These are phyloP conservation scores for Margarornis squamiger DNA, from an alignment of 2,797 vertebrate genomes.

Conservation along the genomic window DNA sequence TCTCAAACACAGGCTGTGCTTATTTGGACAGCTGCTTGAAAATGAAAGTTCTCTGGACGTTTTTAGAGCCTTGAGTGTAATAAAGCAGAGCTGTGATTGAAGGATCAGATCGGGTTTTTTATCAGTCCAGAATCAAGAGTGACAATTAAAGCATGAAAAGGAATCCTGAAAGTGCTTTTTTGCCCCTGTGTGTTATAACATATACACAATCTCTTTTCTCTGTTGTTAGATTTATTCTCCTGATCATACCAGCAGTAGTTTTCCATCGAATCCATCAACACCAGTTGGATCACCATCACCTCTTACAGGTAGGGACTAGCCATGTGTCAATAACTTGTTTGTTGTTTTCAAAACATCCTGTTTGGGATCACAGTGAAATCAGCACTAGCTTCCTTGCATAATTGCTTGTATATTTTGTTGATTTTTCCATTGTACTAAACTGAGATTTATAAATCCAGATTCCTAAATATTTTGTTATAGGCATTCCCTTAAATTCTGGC, in stretches of 20 bases:
- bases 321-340: background rate
- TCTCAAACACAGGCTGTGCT: slow-evolving; percentile 34
- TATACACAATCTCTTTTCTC: slow-evolving; percentile 20
- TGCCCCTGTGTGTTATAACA: background rate
- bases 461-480: background rate
- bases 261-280: slow-evolving; percentile 98
- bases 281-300: slow-evolving; percentile 97
- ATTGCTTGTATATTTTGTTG: background rate
- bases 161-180: slow-evolving; percentile 26
- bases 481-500: background rate
- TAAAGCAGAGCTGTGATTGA: slow-evolving; percentile 67
- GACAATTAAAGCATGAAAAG: slow-evolving; percentile 69
- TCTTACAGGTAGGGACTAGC: slow-evolving; percentile 84
- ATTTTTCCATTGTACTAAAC: background rate
- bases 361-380: background rate
- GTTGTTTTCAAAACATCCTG: background rate
- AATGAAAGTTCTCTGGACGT: slow-evolving; percentile 50
- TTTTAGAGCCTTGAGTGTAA: slow-evolving; percentile 58
- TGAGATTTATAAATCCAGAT: background rate
- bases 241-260: slow-evolving; percentile 99
- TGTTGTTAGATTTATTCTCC: slow-evolving; percentile 95
- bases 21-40: slow-evolving; percentile 65
- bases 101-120: slow-evolving; percentile 35
- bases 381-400: background rate
- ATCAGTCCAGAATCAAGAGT: slow-evolving; percentile 51